Evolutionary conservation across 2,888 invertebrate genomes (phyloP), one percentile per base, ranked within the genome.

Genomic region (Heliconius cydno): DNA sequence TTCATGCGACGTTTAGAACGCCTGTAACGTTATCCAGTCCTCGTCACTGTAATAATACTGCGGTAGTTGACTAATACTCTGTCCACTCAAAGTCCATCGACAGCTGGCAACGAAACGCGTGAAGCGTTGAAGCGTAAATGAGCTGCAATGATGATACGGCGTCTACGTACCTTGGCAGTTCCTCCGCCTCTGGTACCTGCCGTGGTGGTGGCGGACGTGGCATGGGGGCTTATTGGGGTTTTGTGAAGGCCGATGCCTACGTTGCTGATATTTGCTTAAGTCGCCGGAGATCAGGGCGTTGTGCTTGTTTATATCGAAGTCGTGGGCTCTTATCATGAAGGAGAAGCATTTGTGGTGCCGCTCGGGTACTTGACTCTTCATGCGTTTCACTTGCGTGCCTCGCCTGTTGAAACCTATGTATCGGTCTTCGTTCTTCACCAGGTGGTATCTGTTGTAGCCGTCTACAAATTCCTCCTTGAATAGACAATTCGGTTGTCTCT

Each of bases 391-490:
- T 86, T 96, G 96, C 85, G 91, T 88, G 77, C 96, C 96, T 83
- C 92, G 91, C 85, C 93, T 93, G 92, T 96, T 96, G 95, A 96
- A 96, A 85, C 96, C 96, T 88, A 96, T 94, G 91, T 95, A 96
- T 86, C 96, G 96, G 87, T 95, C 94, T 85, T 90, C 90, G 91
- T 96, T 95, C 86, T 93, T 95, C 89, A 94, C 96, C 88, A 96
- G 95, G 86, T 94, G 95, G 92, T 96, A 96, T 90, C 95, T 95
- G 92, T 96, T 95, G 94, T 96, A 96, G 88, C 96, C 96, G 87
- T 95, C 95, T 87, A 95, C 92, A 93, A 96, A 95, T 86, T 95
- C 95, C 92, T 96, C 96, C 92, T 95, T 95, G 95, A 96, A 96
- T 86, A 96, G 95, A 90, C 96, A 96, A 90, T 93, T 95, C 86